Evolutionary conservation across 2,888 invertebrate species (phyloP), one percentile per base, ranked within the genome.

Genomic region (Magallana nippona): DNA sequence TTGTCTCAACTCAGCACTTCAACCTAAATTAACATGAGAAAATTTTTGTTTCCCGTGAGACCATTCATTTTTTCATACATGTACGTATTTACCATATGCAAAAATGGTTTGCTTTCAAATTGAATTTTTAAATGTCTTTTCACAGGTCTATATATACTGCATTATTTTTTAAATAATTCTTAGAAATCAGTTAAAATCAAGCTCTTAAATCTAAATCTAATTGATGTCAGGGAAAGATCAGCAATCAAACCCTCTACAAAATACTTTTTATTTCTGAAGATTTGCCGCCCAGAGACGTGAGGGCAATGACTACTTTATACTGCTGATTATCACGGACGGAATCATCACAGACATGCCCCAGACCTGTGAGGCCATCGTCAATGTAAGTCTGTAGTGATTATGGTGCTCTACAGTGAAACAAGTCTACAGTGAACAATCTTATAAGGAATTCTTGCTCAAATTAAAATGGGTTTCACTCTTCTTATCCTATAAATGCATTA

Each of bases 301-400:
- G 91, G 95, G 95, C 5, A 93, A 94, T 85, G 92, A 95, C 85
- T 96, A 96, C 90, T 95, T 95, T 90, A 95, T 96, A 79, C 94
- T 96, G 81, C 94, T 96, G 58, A 96, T 96, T 81, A 94, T 96
- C 56, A 96, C 96, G 10, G 96, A 96, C 91, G 96, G 96, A 13
- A 95, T 95, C 80, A 96, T 96, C 85, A 95, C 95, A 5, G 96
- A 96, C 90, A 95, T 96, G 93, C 92, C 91, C n/a, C 92, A 94
- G 83, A 94, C 94, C 13, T 92, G 92, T 84, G 91, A 92, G 80
- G 94, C 94, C n/a, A 94, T 94, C 86, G 93, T 94, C 78, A 89
- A 90, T 88, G 93, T 94, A 83, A 89, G 91, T 90, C 13, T 13
- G 11, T 10, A 17, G 10, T 44, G 78, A 11, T 17, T 22, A 63